phyloP scores from a whole-genome alignment of 2,888 invertebrate genomes.

The Ganaspis brasiliensis region DNA sequence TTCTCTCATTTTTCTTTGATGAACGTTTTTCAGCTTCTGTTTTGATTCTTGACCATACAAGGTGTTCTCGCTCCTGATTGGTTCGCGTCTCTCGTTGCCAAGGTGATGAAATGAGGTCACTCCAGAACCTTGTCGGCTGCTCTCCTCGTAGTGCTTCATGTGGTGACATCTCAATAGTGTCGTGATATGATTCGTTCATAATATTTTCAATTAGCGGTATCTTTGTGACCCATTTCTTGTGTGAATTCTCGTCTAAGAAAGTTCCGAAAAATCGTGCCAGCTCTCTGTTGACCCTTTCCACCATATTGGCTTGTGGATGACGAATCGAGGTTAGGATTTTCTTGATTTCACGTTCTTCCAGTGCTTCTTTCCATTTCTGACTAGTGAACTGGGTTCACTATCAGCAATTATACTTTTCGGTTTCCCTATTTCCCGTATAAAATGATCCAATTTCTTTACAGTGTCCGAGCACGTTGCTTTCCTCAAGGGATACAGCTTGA shows the following conservation, averaged over 20 bases:
- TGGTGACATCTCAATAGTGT: slow-evolving; percentile 9
- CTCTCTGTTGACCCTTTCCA: slow-evolving; percentile 45
- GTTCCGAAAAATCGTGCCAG: slow-evolving; percentile 10
- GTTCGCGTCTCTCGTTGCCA: no score
- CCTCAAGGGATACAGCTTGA: slow-evolving; percentile 49
- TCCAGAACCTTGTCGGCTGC: no score
- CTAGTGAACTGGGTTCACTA: slow-evolving; percentile 48
- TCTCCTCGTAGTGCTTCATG: neutral
- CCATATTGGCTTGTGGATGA: slow-evolving; percentile 52
- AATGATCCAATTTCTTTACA: no score
- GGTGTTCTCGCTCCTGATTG: neutral
- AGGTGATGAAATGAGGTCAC: no score
- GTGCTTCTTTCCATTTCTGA: slow-evolving; percentile 19
- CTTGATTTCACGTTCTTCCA: slow-evolving; percentile 16
- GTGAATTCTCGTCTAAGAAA: slow-evolving; percentile 6
- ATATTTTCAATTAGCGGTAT: slow-evolving; percentile 9
- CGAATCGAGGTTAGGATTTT: slow-evolving; percentile 42
- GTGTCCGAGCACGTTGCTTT: no score
- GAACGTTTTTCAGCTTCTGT: no score
- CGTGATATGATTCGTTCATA: slow-evolving; percentile 23
- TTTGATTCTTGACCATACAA: no score
- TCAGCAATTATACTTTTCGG: no score
- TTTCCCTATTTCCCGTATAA: no score
- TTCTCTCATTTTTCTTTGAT: no score
- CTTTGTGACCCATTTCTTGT: neutral